phyloP scores from a whole-genome alignment of 2,113 vertebrate species.

The Rutilus rutilus region DNA sequence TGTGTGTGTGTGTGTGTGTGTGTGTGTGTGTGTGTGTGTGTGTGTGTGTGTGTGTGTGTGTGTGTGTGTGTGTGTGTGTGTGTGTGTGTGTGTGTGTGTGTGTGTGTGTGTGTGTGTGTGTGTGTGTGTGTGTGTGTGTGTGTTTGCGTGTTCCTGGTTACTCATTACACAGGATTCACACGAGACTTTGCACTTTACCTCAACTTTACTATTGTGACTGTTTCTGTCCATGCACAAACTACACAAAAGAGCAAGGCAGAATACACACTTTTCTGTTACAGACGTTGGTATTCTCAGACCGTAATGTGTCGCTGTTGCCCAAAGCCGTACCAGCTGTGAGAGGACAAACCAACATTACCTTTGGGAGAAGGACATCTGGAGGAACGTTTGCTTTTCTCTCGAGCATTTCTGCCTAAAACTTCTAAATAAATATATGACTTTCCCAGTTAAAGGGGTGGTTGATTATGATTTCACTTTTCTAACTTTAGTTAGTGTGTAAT shows the following conservation, averaged over 20 bases:
- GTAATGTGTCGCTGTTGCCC: not conserved
- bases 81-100: no score
- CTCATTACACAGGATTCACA: not conserved
- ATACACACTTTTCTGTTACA: not conserved
- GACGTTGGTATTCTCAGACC: not conserved
- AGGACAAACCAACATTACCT: conserved; percentile 12
- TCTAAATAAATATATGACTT: not conserved
- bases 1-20: no score
- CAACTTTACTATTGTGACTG: not conserved
- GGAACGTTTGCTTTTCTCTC: conserved; percentile 12
- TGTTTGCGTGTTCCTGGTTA: not conserved
- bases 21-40: no score
- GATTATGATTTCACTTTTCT: no score
- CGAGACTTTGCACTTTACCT: not conserved
- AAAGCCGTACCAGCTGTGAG: conserved; percentile 25
- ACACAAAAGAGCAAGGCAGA: not conserved
- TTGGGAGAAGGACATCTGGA: conserved; percentile 6
- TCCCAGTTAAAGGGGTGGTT: not conserved
- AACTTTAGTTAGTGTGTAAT: no score
- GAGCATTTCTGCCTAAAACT: not conserved
- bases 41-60: no score
- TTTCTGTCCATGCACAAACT: not conserved
- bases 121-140: no score
- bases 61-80: no score
- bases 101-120: no score